A percentile compares a stretch with the other conserved stretches of the same genome.
These are phyloP conservation scores for Leptatherina wallacei DNA, from an alignment of 2,797 vertebrate species.

Conservation along the genomic window DNA sequence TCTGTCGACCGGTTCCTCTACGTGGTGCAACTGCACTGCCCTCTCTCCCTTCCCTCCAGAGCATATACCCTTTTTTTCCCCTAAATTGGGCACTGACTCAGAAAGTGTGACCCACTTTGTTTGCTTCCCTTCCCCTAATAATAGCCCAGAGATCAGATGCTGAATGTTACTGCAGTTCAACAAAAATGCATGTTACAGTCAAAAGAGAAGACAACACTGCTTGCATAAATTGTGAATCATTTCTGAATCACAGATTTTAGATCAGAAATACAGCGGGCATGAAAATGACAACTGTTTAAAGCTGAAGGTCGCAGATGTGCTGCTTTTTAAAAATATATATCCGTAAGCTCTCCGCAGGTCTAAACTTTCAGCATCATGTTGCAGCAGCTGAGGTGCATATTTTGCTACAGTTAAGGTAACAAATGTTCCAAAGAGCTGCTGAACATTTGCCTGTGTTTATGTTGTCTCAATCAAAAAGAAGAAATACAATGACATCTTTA, in stretches of 20 bases:
- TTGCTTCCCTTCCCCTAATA: conserved; percentile 53
- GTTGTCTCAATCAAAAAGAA: background rate
- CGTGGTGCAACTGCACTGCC: conserved; percentile 22
- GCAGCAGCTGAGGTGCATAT: background rate
- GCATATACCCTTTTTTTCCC: conserved; percentile 50
- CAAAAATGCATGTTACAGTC: conserved; percentile 20
- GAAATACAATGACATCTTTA: conserved; percentile 8
- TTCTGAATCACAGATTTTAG: conserved; percentile 33
- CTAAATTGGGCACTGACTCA: conserved; percentile 67
- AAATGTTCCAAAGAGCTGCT: background rate
- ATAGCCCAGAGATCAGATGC: conserved; percentile 56
- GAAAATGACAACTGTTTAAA: conserved; percentile 1
- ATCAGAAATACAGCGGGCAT: conserved; percentile 4
- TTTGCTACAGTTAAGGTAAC: background rate
- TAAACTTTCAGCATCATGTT: background rate
- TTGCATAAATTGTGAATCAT: conserved; percentile 34
- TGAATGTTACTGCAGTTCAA: conserved; percentile 46
- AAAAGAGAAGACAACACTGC: conserved; percentile 15
- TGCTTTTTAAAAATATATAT: background rate
- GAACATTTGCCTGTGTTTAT: background rate
- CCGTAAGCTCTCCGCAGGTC: background rate
- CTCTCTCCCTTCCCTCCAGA: conserved; percentile 29
- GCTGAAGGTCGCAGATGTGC: background rate
- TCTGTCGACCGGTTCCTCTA: conserved; percentile 24
- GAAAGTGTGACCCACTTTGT: conserved; percentile 74